Conservation (phyloP, 2,113 vertebrate genomes). For the Spermophilus dauricus region DNA sequence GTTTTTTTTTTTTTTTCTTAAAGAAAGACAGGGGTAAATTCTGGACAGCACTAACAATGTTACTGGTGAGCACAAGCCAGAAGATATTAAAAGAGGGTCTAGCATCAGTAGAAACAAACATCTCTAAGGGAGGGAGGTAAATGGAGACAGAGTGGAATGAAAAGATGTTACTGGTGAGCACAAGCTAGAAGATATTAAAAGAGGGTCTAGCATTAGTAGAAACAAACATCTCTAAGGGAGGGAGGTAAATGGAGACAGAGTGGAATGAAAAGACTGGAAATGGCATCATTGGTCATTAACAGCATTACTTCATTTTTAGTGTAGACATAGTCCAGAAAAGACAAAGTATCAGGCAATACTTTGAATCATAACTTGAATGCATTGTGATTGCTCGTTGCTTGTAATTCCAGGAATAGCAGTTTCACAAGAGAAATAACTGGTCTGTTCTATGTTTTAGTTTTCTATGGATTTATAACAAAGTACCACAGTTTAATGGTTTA, state of each 20-base stretch:
- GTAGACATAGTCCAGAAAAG: neutral
- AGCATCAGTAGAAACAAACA: neutral
- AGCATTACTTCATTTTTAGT: neutral
- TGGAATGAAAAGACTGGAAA: neutral
- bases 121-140: neutral
- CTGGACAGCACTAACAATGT: neutral
- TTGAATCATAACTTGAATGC: neutral
- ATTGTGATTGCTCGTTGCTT: neutral
- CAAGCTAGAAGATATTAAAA: neutral
- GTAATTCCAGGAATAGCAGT: neutral
- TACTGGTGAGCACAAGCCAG: neutral
- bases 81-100: neutral
- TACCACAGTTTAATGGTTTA: neutral
- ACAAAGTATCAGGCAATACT: neutral
- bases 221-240: neutral
- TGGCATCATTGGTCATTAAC: neutral
- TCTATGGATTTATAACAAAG: neutral
- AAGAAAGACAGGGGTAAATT: neutral
- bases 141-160: neutral
- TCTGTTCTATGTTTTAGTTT: neutral
- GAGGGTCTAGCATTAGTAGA: neutral
- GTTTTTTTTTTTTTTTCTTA: neutral
- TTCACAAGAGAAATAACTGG: neutral
- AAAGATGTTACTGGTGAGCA: neutral
- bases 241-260: neutral